A percentile compares a stretch with the other conserved stretches of the same genome.
Evolutionary conservation across 2,888 invertebrate genomes (phyloP).

Genomic region (Drosophila pullipes): DNA sequence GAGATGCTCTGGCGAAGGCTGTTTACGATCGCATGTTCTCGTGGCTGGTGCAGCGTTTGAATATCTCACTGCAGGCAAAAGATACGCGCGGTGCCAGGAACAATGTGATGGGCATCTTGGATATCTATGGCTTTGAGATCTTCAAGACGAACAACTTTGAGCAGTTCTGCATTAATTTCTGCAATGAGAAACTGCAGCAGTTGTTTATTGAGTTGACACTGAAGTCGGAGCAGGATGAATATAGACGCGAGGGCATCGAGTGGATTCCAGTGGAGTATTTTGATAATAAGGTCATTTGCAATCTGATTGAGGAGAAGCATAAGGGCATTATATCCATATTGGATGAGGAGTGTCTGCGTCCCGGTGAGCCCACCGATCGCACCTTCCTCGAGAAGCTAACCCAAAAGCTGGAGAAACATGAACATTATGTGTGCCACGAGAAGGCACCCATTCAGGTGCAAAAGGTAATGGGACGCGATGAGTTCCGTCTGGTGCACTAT

Average conservation of each 20-base stretch:
- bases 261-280: constrained; percentile 96
- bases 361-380: constrained; percentile 93
- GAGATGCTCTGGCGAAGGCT: constrained; percentile 96
- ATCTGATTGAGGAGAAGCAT: constrained; percentile 95
- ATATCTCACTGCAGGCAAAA: constrained; percentile 90
- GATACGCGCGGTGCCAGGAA: constrained; percentile 86
- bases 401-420: constrained; percentile 90
- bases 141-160: constrained; percentile 93
- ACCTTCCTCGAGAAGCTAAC: constrained; percentile 94
- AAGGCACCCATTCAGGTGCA: constrained; percentile 92
- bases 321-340: constrained; percentile 93
- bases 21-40: constrained; percentile 95
- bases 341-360: constrained; percentile 96
- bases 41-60: constrained; percentile 94
- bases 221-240: constrained; percentile 97
- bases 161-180: constrained; percentile 98
- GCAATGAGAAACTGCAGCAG: constrained; percentile 97
- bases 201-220: constrained; percentile 96
- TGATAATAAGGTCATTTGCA: constrained; percentile 97
- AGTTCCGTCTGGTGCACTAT: constrained; percentile 95
- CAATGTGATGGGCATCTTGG: constrained; percentile 94
- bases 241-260: constrained; percentile 94
- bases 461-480: constrained; percentile 94
- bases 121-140: constrained; percentile 98
- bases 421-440: constrained; percentile 93